A percentile compares a stretch with the other conserved stretches of the same genome.
These are phyloP conservation scores for Heliothis subflexa DNA, from an alignment of 1,140 invertebrate genomes.

Conservation along the genomic window DNA sequence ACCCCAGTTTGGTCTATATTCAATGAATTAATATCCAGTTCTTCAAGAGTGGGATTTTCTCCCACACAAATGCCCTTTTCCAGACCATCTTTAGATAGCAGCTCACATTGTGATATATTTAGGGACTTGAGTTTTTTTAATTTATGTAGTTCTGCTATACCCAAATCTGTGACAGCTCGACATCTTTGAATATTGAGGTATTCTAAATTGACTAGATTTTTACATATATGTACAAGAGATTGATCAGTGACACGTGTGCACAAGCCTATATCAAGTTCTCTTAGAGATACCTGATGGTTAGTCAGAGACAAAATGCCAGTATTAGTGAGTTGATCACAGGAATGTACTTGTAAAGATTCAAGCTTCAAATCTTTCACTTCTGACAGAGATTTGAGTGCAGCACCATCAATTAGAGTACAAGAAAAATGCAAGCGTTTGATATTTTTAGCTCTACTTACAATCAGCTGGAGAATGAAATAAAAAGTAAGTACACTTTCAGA, in stretches of 20 bases:
- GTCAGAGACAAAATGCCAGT: constrained; percentile 87
- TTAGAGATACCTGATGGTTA: constrained; percentile 87
- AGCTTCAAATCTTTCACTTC: constrained; percentile 86
- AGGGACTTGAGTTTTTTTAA: constrained; percentile 87
- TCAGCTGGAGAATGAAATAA: constrained; percentile 87
- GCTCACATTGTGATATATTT: constrained; percentile 89
- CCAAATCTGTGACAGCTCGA: constrained; percentile 87
- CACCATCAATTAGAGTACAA: constrained; percentile 89
- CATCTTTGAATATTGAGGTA: constrained; percentile 87
- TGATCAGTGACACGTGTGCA: constrained; percentile 89
- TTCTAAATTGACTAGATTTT: constrained; percentile 86
- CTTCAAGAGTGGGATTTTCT: constrained; percentile 76
- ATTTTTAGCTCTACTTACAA: constrained; percentile 84
- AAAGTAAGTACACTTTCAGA: constrained; percentile 91
- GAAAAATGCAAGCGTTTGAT: constrained; percentile 89
- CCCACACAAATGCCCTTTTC: constrained; percentile 86
- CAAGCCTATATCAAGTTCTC: constrained; percentile 88
- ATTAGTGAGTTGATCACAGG: constrained; percentile 90
- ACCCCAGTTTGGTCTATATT: constrained; percentile 88
- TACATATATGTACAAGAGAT: constrained; percentile 87
- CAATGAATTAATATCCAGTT: constrained; percentile 88
- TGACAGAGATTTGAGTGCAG: constrained; percentile 86
- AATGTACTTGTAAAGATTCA: constrained; percentile 86
- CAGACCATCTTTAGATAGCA: constrained; percentile 88
- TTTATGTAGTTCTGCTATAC: constrained; percentile 85